These are phyloP conservation scores for Trichechus manatus DNA, from an alignment of 2,113 vertebrate genomes.

Conservation along the genomic window DNA sequence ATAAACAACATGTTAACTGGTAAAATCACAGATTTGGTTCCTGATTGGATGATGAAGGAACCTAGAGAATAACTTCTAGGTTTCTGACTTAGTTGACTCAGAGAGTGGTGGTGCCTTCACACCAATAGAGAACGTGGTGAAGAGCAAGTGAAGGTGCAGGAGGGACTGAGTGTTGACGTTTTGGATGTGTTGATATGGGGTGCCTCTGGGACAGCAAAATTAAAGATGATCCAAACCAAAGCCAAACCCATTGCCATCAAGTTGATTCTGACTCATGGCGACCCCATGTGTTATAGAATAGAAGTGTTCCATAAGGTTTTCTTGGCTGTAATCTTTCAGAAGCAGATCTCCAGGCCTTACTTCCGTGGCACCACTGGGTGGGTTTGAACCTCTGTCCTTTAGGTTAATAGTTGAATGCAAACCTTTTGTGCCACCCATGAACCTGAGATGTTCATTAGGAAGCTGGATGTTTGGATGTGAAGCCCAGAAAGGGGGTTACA, in stretches of 20 bases:
- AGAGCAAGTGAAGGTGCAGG: neutral
- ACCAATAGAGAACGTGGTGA: neutral
- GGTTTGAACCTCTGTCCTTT: neutral
- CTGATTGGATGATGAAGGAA: neutral
- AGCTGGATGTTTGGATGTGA: neutral
- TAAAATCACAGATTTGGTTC: neutral
- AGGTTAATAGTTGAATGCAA: neutral
- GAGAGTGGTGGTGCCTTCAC: too few relatives aligned
- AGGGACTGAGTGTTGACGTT: neutral
- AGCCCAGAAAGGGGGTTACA: neutral
- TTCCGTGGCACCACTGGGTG: neutral
- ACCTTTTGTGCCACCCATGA: neutral
- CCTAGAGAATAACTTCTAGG: neutral
- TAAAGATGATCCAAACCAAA: neutral
- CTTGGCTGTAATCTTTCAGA: neutral
- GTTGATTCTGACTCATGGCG: too few relatives aligned
- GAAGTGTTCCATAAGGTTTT: neutral
- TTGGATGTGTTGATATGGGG: neutral
- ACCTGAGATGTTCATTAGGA: neutral
- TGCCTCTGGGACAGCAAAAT: too few relatives aligned
- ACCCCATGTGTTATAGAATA: too few relatives aligned
- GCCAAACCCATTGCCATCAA: neutral
- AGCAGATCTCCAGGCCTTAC: neutral
- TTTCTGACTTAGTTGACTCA: neutral
- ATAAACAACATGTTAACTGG: neutral